A percentile compares a stretch with the other conserved stretches of the same genome.
These are phyloP conservation scores for Nannobrachium achirus DNA, from an alignment of 2,113 vertebrate species.

Conservation along the genomic window DNA sequence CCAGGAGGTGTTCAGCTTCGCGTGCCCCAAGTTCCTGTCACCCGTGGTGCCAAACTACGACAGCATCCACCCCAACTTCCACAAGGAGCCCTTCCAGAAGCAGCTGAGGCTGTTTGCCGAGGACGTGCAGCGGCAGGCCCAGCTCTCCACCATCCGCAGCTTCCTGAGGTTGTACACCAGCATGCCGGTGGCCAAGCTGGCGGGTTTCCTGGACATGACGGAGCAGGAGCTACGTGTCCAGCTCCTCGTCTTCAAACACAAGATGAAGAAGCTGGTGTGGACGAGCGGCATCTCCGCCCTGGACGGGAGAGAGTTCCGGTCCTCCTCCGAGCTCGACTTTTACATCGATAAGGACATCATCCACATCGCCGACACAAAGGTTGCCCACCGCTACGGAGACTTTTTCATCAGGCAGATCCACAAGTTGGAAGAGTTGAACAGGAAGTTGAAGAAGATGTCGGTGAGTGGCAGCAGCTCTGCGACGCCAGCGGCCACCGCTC, in stretches of 20 bases:
- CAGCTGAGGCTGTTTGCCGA: constrained; percentile 97
- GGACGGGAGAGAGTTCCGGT: constrained; percentile 97
- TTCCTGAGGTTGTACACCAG: constrained; percentile 98
- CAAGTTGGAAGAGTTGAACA: constrained; percentile 94
- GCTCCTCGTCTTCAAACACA: constrained; percentile 98
- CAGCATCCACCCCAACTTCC: constrained; percentile 93
- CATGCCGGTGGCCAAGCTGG: constrained; percentile 97
- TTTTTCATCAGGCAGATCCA: constrained; percentile 99
- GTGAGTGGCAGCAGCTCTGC: constrained; percentile 17
- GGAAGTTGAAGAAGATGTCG: constrained; percentile 80
- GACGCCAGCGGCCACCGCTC: constrained; percentile 10
- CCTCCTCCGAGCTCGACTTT: constrained; percentile 97
- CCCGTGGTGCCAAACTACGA: constrained; percentile 98
- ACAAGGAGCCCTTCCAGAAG: constrained; percentile 97
- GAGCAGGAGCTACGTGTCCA: constrained; percentile 99
- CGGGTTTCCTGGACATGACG: constrained; percentile 94
- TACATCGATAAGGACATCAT: constrained; percentile 99
- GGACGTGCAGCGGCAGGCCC: constrained; percentile 96
- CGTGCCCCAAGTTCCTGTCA: constrained; percentile 96
- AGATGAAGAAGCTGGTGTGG: constrained; percentile 99
- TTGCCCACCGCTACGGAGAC: constrained; percentile 96
- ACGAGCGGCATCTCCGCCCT: constrained; percentile 97
- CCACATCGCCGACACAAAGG: constrained; percentile 98
- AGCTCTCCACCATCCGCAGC: constrained; percentile 96
- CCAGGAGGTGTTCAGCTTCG: constrained; percentile 94